These are phyloP conservation scores for Rhinophrynus dorsalis DNA, from an alignment of 2,797 vertebrate genomes.

Conservation along the genomic window DNA sequence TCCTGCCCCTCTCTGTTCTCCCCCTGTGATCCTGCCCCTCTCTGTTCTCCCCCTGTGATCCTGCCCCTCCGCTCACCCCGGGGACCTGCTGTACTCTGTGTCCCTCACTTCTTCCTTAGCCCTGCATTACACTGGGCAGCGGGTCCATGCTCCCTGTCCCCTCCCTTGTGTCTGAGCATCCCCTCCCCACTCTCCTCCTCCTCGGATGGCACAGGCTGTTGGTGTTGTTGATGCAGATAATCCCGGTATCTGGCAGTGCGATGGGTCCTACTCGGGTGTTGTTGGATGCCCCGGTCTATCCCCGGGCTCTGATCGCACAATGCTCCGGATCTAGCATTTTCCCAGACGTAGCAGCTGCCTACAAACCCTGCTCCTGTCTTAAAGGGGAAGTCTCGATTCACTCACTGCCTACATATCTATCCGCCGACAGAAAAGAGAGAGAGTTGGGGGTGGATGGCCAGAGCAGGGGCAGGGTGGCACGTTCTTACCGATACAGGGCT, in stretches of 20 bases:
- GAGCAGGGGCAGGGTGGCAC: too few species aligned
- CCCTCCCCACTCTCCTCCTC: background rate
- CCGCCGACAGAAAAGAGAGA: slow-evolving; percentile 29
- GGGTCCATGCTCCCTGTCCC: slow-evolving; percentile 9
- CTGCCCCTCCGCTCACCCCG: background rate
- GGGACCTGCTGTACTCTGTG: background rate
- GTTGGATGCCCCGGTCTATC: background rate
- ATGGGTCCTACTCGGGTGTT: too few species aligned
- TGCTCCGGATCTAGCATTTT: slow-evolving; percentile 9
- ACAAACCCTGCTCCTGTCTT: slow-evolving; percentile 15
- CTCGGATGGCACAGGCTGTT: background rate
- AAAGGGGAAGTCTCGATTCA: slow-evolving; percentile 49
- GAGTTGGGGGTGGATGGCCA: background rate
- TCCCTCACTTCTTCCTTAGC: background rate
- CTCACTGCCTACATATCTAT: too few species aligned
- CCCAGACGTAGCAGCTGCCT: background rate
- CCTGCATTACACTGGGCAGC: background rate
- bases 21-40: too few species aligned
- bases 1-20: too few species aligned
- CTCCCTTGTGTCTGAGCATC: background rate
- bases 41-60: background rate
- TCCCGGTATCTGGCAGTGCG: too few species aligned
- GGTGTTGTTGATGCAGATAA: too few species aligned
- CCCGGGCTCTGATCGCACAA: background rate
- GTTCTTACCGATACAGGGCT: too few species aligned